These are phyloP conservation scores for Tetragnatha versicolor DNA, from an alignment of 1,140 invertebrate species.

Conservation along the genomic window DNA sequence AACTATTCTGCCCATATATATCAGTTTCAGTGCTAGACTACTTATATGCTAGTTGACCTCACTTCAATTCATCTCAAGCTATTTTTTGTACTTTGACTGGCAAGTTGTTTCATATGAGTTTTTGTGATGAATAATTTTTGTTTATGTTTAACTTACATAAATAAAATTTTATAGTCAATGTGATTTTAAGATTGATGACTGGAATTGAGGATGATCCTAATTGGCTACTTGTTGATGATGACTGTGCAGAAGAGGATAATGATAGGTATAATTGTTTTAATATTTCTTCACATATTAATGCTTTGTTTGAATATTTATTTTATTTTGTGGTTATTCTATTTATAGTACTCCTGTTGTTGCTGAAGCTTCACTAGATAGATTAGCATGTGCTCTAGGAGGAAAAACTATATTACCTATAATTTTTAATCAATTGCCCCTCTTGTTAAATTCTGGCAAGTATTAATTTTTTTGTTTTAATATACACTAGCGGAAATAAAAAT, in stretches of 20 bases:
- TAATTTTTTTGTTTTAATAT: background rate
- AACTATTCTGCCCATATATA: background rate
- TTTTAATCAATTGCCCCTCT: conserved; percentile 77
- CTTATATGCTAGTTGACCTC: background rate
- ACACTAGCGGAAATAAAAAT: too few relatives aligned
- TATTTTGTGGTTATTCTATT: background rate
- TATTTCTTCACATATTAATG: background rate
- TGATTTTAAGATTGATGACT: conserved; percentile 94
- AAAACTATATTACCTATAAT: conserved; percentile 93
- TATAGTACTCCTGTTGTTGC: conserved; percentile 89
- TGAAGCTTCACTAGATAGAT: conserved; percentile 93
- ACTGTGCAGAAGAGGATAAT: conserved; percentile 84
- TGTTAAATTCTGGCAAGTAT: conserved; percentile 79
- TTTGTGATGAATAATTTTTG: conserved; percentile 54
- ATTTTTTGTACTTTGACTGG: background rate
- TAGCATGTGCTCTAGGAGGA: conserved; percentile 94
- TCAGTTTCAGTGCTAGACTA: background rate
- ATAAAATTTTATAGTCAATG: too few relatives aligned
- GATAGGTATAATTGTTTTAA: conserved; percentile 45
- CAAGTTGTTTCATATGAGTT: background rate
- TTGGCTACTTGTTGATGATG: conserved; percentile 77
- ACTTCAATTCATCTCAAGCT: background rate
- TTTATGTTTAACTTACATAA: too few relatives aligned
- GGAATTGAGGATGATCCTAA: conserved; percentile 92
- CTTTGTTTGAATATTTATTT: background rate